These are phyloP conservation scores for Gonatopus flavifemur DNA, from an alignment of 1,140 invertebrate genomes.

Conservation along the genomic window DNA sequence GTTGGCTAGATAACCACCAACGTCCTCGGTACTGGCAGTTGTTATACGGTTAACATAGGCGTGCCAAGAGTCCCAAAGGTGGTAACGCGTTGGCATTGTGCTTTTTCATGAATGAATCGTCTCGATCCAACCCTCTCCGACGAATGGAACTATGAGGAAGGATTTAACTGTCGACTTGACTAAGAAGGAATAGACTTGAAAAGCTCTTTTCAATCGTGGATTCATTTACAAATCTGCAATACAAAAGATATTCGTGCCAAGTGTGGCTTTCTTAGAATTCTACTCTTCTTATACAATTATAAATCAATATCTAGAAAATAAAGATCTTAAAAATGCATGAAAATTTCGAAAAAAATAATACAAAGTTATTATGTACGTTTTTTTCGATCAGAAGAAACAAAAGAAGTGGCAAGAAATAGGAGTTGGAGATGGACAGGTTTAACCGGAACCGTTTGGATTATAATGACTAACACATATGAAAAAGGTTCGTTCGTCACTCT, in stretches of 20 bases:
- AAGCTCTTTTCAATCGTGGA: too few species aligned
- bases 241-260: too few species aligned
- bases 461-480: neutral
- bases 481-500: neutral
- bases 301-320: too few species aligned
- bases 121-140: too few species aligned
- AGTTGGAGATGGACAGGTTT: constrained; percentile 2
- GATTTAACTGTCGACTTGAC: neutral
- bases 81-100: too few species aligned
- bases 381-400: constrained; percentile 5
- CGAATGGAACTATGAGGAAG: neutral
- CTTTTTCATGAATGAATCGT: too few species aligned
- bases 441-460: neutral
- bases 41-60: constrained; percentile 13
- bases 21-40: neutral
- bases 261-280: too few species aligned
- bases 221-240: too few species aligned
- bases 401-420: constrained; percentile 9
- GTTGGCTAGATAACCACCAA: constrained; percentile 29
- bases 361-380: neutral
- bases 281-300: too few species aligned
- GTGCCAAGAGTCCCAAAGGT: constrained; percentile 13
- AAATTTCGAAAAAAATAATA: constrained; percentile 1
- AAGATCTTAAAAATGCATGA: constrained; percentile 19
- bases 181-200: constrained; percentile 4